phyloP scores from a whole-genome alignment of 2,797 vertebrate genomes.

The Sebastes iracundus region DNA sequence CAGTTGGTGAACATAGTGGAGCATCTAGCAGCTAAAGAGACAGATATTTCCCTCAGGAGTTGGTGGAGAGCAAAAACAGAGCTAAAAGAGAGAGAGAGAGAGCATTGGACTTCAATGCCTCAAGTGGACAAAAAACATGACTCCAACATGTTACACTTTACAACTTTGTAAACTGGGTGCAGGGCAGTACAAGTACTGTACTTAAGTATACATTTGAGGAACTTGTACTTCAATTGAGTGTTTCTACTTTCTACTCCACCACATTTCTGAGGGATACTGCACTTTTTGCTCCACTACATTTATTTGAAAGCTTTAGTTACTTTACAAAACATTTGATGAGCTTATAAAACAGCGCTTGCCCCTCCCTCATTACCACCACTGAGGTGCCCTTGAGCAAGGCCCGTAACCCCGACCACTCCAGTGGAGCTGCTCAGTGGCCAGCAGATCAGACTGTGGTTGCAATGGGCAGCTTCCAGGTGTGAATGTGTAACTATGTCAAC shows the following conservation, averaged over 20 bases:
- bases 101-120: neutral
- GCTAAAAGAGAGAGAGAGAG: neutral
- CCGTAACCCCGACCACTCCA: too few relatives aligned
- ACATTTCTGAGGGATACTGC: too few relatives aligned
- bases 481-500: too few relatives aligned
- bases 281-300: too few relatives aligned
- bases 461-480: too few relatives aligned
- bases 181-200: neutral
- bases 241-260: neutral
- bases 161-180: neutral
- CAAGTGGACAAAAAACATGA: neutral
- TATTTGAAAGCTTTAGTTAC: too few relatives aligned
- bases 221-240: neutral
- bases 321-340: too few relatives aligned
- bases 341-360: too few relatives aligned
- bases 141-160: neutral
- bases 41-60: neutral
- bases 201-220: neutral
- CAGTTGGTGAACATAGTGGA: neutral
- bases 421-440: too few relatives aligned
- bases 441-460: too few relatives aligned
- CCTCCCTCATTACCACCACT: too few relatives aligned
- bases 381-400: too few relatives aligned
- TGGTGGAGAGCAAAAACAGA: neutral
- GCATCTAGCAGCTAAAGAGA: neutral